A percentile compares a stretch with the other conserved stretches of the same genome.
Evolutionary conservation across 2,113 vertebrate species (phyloP).

Genomic region (Rhodinocichla rosea): DNA sequence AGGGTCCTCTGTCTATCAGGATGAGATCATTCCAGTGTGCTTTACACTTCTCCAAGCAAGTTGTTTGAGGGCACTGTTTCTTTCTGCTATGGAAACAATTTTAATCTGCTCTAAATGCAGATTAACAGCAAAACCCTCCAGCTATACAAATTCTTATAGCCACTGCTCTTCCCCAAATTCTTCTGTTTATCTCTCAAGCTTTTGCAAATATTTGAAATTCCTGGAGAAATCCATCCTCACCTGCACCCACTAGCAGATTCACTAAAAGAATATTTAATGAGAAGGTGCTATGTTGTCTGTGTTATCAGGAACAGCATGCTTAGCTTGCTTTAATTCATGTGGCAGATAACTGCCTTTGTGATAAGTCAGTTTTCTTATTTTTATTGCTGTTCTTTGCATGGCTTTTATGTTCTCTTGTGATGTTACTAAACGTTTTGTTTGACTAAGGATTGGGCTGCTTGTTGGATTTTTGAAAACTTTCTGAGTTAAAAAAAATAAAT

Average conservation of each 20-base stretch:
- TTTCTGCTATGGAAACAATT: neutral
- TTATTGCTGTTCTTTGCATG: neutral
- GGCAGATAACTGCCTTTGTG: conserved; percentile 14
- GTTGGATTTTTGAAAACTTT: neutral
- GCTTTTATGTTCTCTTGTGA: conserved; percentile 27
- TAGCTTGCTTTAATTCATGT: neutral
- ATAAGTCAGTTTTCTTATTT: conserved; percentile 15
- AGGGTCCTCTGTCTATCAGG: neutral
- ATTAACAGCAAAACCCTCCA: neutral
- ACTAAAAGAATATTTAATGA: conserved; percentile 36
- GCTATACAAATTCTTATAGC: neutral
- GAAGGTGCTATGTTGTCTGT: neutral
- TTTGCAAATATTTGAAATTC: conserved; percentile 46
- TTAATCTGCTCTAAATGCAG: neutral
- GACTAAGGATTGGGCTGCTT: neutral
- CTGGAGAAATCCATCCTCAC: neutral
- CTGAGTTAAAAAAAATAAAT: neutral
- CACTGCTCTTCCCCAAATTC: neutral
- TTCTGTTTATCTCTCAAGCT: neutral
- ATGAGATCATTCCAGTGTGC: neutral
- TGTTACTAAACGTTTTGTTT: neutral
- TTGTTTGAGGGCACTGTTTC: neutral
- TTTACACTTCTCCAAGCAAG: neutral
- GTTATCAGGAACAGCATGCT: neutral
- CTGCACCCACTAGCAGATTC: neutral